These are phyloP conservation scores for Cepaea hortensis DNA, from an alignment of 2,888 invertebrate species.

Conservation along the genomic window DNA sequence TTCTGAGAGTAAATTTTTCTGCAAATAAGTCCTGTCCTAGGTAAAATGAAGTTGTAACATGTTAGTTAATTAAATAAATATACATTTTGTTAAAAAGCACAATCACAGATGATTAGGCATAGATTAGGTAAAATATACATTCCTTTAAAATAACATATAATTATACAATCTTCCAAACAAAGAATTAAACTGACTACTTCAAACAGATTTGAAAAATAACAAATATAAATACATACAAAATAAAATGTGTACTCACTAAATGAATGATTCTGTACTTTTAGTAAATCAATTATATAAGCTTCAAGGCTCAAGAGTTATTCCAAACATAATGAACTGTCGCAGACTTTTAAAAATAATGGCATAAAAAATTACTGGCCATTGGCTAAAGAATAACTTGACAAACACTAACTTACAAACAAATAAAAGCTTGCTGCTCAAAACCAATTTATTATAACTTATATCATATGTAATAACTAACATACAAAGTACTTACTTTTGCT, in stretches of 20 bases:
- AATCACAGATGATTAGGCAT: no score
- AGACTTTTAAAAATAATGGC: no score
- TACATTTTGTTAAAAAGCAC: background rate
- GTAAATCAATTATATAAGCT: background rate
- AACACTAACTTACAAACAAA: no score
- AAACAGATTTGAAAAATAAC: no score
- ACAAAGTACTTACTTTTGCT: conserved; percentile 81
- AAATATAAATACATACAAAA: background rate
- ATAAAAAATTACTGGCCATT: no score
- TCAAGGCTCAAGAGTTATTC: no score
- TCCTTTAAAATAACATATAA: background rate
- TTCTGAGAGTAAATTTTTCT: conserved; percentile 71
- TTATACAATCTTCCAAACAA: background rate
- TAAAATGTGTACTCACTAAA: background rate
- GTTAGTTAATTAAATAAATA: background rate
- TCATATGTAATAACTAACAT: no score
- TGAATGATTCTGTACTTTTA: background rate
- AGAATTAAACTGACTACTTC: no score
- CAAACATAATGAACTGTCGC: no score
- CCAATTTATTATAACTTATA: no score
- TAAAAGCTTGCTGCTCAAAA: no score
- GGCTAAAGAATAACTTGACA: no score
- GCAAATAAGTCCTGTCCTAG: conserved; percentile 72
- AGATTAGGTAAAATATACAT: background rate
- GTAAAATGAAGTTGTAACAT: conserved; percentile 10